A percentile compares a stretch with the other conserved stretches of the same genome.
Evolutionary conservation across 1,140 invertebrate genomes (phyloP).

Genomic region (Musca domestica): DNA sequence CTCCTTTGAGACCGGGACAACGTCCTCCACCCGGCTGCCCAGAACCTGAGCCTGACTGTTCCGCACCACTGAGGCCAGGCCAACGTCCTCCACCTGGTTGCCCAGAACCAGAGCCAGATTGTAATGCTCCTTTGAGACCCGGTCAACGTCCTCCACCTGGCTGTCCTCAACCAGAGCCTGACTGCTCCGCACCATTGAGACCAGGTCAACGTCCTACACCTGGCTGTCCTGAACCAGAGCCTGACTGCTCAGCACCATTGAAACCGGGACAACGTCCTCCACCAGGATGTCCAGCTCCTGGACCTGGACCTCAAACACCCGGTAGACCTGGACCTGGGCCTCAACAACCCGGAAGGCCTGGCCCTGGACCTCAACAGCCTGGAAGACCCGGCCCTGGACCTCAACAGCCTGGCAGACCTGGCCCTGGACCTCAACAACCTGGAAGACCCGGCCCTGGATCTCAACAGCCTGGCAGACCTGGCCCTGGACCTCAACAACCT

Average conservation of each 20-base stretch:
- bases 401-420: background rate
- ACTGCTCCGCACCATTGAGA: no score
- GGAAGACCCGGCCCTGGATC: conserved; percentile 1
- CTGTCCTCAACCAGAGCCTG: no score
- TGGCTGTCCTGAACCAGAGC: no score
- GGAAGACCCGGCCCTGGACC: background rate
- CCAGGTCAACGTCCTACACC: no score
- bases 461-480: conserved; percentile 6
- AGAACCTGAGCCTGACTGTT: background rate
- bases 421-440: background rate
- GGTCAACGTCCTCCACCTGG: background rate
- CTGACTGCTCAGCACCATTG: no score
- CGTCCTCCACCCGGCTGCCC: background rate
- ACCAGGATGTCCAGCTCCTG: no score
- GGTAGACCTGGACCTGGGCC: background rate
- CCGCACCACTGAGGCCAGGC: background rate
- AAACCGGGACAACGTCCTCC: no score
- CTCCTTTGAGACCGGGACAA: background rate
- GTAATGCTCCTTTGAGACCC: conserved; percentile 1
- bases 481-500: conserved; percentile 6
- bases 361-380: background rate
- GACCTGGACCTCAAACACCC: conserved; percentile 6
- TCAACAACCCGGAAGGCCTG: background rate
- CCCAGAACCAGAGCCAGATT: conserved; percentile 10
- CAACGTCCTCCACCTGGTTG: conserved; percentile 24